Evolutionary conservation across 2,888 invertebrate species (phyloP).

Genomic region (Catocala nupta): DNA sequence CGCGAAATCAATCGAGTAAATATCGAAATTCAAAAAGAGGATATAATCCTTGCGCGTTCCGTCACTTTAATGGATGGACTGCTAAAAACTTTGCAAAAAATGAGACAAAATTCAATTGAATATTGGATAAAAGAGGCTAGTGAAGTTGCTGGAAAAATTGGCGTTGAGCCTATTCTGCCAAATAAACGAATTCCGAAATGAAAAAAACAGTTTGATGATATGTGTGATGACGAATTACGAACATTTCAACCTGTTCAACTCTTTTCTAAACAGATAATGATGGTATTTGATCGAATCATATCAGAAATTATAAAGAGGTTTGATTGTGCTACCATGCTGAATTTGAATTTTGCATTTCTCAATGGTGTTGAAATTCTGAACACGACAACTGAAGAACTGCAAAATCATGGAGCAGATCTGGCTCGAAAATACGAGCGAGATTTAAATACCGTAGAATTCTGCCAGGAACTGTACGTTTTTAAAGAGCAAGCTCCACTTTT

Average conservation of each 20-base stretch:
- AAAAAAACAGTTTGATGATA: no score
- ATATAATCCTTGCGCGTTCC: constrained; percentile 2
- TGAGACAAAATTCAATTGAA: constrained; percentile 34
- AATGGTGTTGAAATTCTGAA: no score
- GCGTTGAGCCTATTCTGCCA: neutral
- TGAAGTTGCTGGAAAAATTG: neutral
- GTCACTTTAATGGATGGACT: constrained; percentile 4
- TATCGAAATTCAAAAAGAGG: neutral
- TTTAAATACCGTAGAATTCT: no score
- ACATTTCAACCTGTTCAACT: constrained; percentile 34
- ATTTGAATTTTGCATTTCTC: no score
- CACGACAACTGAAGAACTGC: no score
- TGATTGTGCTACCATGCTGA: constrained; percentile 4
- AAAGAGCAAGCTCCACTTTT: no score
- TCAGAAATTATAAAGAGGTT: constrained; percentile 2
- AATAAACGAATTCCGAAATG: constrained; percentile 13
- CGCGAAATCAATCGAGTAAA: neutral
- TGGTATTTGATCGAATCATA: constrained; percentile 3
- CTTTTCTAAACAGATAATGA: constrained; percentile 3
- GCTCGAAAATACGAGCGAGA: no score
- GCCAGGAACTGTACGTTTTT: no score
- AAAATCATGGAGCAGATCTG: no score
- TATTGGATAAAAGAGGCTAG: constrained; percentile 8
- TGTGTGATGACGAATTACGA: constrained; percentile 42
- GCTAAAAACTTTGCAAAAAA: constrained; percentile 38